Evolutionary conservation across 2,888 invertebrate species (phyloP).

Genomic region (Lingula anatina): DNA sequence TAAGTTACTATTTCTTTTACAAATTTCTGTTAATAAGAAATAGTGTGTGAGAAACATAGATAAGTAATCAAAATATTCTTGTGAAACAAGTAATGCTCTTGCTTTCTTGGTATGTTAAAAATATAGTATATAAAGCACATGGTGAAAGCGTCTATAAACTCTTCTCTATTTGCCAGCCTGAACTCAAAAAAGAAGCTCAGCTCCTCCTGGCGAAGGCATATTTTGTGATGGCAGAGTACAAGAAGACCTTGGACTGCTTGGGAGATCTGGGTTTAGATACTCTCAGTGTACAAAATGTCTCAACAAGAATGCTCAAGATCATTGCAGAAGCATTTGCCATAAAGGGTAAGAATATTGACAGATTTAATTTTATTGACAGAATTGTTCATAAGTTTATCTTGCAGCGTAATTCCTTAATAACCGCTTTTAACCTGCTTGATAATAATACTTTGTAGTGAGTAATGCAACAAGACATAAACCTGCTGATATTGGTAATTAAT

Average conservation of each 20-base stretch:
- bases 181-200: constrained; percentile 51
- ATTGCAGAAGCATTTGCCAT: constrained; percentile 96
- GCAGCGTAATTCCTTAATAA: too few species aligned
- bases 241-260: constrained; percentile 76
- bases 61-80: too few species aligned
- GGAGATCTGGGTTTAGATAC: constrained; percentile 78
- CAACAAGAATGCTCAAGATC: constrained; percentile 83
- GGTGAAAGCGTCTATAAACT: too few species aligned
- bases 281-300: constrained; percentile 60
- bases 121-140: too few species aligned
- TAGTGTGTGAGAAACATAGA: too few species aligned
- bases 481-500: background rate
- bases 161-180: too few species aligned
- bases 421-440: too few species aligned
- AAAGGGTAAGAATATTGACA: constrained; percentile 61
- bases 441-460: too few species aligned
- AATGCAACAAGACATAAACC: background rate
- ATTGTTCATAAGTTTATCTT: background rate
- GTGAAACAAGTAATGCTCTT: too few species aligned
- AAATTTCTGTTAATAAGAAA: too few species aligned
- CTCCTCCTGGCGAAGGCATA: constrained; percentile 84
- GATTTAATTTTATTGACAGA: background rate
- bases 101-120: too few species aligned
- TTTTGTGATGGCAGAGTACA: constrained; percentile 82
- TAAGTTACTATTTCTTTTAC: too few species aligned